Base-by-base conservation (phyloP, 53 echinoderm and acorn worm genomes). In the Echinarachnius parma region DNA sequence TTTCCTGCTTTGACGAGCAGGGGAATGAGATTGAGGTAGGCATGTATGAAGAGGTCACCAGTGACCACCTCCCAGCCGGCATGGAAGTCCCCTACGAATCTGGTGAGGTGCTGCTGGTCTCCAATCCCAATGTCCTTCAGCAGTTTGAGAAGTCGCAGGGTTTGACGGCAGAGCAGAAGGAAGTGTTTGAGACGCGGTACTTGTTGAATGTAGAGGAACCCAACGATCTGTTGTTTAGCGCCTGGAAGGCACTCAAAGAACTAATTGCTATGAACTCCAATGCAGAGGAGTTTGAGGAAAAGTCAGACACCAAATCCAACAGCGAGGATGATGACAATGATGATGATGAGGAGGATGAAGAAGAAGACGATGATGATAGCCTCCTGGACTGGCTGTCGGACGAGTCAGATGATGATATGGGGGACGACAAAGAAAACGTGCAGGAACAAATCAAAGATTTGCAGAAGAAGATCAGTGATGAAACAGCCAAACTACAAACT, bases 41-140 rank as follows among this genome's bases (percentile, higher is more conserved):
- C 37, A 57, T 72, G 74, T 72, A 72, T 28, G 74, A 72, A 45
- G 74, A 72, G 30, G 74, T 72, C 39, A 57, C 11, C 10, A 72
- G 74, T 27, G 74, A 72, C 13, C 2, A 28, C 20, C 44, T 57
- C 24, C 44, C 74, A 34, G 19, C 15, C 2, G 20, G 22, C 21
- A 28, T 23, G 24, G 37, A 16, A 21, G 57, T 23, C 2, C 32
- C 31, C 26, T 27, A 36, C 27, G 42, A 53, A 35, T 25, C 13
- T 11, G 33, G 21, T 2, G 37, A 33, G 2, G 19, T n/a, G 22
- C 16, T 39, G 42, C 18, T 39, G 15, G 20, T 4, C 4, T 11
- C 19, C 11, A 18, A 29, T 29, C 24, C 18, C 22, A 56, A 72
- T 34, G 15, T 56, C 3, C 57, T 72, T 14, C 24, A 54, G 18